Evolutionary conservation across 1,140 invertebrate species (phyloP).

Genomic region (honey bee (Apis mellifera)): DNA sequence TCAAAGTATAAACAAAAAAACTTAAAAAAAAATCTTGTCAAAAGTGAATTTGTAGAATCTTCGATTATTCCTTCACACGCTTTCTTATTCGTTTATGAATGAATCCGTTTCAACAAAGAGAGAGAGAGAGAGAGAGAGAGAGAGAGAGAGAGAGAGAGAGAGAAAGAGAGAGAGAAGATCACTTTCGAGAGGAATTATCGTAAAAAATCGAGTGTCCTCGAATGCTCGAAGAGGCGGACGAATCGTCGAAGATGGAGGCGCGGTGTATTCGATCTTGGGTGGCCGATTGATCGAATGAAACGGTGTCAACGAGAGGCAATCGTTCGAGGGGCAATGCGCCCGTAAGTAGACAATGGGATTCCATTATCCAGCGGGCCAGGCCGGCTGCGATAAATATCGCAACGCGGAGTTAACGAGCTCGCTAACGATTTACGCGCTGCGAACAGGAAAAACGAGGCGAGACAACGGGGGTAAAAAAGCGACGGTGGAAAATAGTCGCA

Average conservation of each 20-base stretch:
- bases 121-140: too few relatives aligned
- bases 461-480: not conserved
- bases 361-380: conserved; percentile 9
- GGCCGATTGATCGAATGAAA: conserved; percentile 9
- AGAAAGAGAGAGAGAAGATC: too few relatives aligned
- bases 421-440: conserved; percentile 47
- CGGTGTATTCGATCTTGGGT: not conserved
- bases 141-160: too few relatives aligned
- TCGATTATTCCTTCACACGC: too few relatives aligned
- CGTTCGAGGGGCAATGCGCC: conserved; percentile 2
- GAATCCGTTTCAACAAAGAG: too few relatives aligned
- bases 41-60: too few relatives aligned
- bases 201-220: not conserved
- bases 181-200: too few relatives aligned
- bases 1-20: too few relatives aligned
- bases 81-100: too few relatives aligned
- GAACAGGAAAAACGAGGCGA: conserved; percentile 35
- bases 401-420: conserved; percentile 35
- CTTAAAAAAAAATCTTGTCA: too few relatives aligned
- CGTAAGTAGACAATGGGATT: conserved; percentile 44
- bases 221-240: not conserved
- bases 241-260: not conserved
- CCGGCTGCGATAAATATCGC: conserved; percentile 41
- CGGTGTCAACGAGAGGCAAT: conserved; percentile 19
- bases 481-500: not conserved